Conservation (phyloP, 2,113 vertebrate species). For the Camelus dromedarius region DNA sequence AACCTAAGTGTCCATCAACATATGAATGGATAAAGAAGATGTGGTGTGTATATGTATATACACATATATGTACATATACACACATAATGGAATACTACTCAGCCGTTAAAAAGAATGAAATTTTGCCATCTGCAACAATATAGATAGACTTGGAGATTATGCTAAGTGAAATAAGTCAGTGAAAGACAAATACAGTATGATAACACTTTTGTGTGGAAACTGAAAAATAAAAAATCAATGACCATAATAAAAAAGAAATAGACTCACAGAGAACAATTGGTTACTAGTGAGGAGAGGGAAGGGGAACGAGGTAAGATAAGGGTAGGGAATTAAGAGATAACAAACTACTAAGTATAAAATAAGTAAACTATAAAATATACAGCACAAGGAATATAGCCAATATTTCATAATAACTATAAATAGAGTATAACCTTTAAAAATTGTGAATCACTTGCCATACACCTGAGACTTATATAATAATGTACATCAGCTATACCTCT, state of each 20-base stretch:
- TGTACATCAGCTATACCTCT: neutral
- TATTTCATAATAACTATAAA: neutral
- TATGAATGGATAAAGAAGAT: neutral
- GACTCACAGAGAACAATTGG: too few species aligned
- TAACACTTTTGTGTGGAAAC: too few species aligned
- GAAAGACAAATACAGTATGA: too few species aligned
- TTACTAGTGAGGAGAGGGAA: neutral
- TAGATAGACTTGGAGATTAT: too few species aligned
- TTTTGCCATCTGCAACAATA: too few species aligned
- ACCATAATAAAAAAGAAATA: too few species aligned
- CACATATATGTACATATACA: too few species aligned
- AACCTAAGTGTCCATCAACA: neutral
- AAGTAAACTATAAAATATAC: neutral
- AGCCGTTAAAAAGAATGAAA: too few species aligned
- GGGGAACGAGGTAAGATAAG: neutral
- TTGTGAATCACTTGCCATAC: neutral
- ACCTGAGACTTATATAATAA: neutral
- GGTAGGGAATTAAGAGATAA: neutral
- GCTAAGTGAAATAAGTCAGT: too few species aligned
- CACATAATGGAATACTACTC: too few species aligned
- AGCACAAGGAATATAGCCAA: neutral
- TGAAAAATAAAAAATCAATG: too few species aligned
- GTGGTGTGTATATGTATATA: neutral
- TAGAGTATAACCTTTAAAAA: neutral
- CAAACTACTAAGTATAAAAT: neutral